A percentile compares a stretch with the other conserved stretches of the same genome.
Conservation (phyloP, 2,113 vertebrate genomes). For the Nothobranchius kuhntae region DNA sequence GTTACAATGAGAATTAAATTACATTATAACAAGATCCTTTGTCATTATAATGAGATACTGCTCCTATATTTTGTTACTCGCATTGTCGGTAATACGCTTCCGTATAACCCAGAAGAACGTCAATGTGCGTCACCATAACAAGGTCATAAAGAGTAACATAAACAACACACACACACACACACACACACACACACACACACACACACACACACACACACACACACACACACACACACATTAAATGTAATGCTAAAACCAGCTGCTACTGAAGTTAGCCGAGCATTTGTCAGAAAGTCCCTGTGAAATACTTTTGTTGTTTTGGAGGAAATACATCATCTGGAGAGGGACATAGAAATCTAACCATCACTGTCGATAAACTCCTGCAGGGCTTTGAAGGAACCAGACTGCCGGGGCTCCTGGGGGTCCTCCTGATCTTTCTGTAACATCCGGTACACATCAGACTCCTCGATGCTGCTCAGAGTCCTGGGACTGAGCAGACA, state of each 20-base stretch:
- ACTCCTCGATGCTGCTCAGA: constrained; percentile 83
- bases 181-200: too few species aligned
- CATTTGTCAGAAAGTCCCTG: not conserved
- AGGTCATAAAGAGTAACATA: too few species aligned
- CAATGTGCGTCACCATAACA: too few species aligned
- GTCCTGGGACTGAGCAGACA: constrained; percentile 79
- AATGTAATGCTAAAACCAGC: not conserved
- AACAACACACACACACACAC: too few species aligned
- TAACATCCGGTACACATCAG: constrained; percentile 94
- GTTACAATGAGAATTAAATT: too few species aligned
- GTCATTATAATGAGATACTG: too few species aligned
- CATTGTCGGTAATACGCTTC: too few species aligned
- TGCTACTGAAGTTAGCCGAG: not conserved
- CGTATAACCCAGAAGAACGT: too few species aligned
- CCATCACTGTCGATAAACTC: constrained; percentile 90
- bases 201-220: too few species aligned
- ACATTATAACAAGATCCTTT: too few species aligned
- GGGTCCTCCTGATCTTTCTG: constrained; percentile 84
- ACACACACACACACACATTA: not conserved
- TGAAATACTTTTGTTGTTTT: not conserved
- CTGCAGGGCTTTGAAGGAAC: constrained; percentile 95
- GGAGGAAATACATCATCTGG: not conserved
- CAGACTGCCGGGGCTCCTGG: constrained; percentile 89
- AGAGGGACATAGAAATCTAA: constrained; percentile 61
- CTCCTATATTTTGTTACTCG: too few species aligned